phyloP scores from a whole-genome alignment of 2,888 invertebrate species.

The Ganaspis brasiliensis region DNA sequence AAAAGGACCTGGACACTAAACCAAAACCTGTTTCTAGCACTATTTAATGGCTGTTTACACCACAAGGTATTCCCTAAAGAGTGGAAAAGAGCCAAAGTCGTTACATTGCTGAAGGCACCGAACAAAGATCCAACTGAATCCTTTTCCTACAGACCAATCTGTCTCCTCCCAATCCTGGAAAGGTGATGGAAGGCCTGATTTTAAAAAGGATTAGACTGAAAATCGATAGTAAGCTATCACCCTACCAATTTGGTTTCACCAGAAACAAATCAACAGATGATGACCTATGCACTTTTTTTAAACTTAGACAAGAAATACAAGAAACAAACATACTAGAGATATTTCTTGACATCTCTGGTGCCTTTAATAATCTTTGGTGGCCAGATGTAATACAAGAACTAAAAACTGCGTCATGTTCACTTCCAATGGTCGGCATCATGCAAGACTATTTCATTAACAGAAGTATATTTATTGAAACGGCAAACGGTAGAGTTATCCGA shows the following conservation, averaged over 20 bases:
- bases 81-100: conserved; percentile 44
- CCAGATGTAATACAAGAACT: not conserved
- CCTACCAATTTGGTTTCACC: conserved; percentile 24
- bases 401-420: not conserved
- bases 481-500: not conserved
- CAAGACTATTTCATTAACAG: not conserved
- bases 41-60: conserved; percentile 45
- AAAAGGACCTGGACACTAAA: not conserved
- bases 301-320: not conserved
- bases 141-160: conserved; percentile 51
- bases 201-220: not conserved
- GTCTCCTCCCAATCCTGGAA: conserved; percentile 53
- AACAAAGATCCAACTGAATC: conserved; percentile 45
- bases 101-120: conserved; percentile 36
- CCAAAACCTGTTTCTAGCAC: not conserved
- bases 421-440: not conserved
- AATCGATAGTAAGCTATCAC: not conserved
- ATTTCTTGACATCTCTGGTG: not conserved
- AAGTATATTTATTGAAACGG: not conserved
- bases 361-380: conserved; percentile 11
- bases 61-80: conserved; percentile 25
- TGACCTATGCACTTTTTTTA: not conserved
- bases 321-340: not conserved
- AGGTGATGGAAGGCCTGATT: conserved; percentile 49
- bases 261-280: conserved; percentile 36